phyloP scores from a whole-genome alignment of 2,797 vertebrate species.

The Masticophis lateralis region DNA sequence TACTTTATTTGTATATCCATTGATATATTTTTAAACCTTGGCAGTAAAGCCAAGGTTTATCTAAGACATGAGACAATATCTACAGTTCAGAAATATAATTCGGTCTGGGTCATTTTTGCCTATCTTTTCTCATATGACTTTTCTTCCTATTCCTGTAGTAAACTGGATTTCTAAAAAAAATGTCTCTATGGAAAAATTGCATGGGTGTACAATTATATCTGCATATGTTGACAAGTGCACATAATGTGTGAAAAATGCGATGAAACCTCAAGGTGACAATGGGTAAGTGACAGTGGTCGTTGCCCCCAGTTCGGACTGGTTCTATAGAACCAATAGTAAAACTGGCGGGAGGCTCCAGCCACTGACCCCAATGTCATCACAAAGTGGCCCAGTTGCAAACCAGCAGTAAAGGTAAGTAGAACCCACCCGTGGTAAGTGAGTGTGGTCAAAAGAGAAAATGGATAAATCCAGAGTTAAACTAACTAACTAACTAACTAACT shows the following conservation, averaged over 20 bases:
- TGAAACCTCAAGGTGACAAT: neutral
- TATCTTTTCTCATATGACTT: neutral
- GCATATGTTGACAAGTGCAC: neutral
- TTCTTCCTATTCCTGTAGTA: neutral
- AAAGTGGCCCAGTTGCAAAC: too few relatives aligned
- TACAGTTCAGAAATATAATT: neutral
- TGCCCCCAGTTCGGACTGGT: too few relatives aligned
- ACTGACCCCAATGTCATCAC: too few relatives aligned
- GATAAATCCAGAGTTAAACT: neutral
- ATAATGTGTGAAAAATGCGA: neutral
- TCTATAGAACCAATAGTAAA: too few relatives aligned
- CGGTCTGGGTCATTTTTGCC: neutral
- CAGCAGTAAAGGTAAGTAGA: too few relatives aligned
- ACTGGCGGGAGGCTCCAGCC: too few relatives aligned
- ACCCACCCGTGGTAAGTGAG: neutral
- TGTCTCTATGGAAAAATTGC: neutral
- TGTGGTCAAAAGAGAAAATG: neutral
- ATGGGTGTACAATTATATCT: neutral
- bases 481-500: neutral
- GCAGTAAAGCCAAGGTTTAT: neutral
- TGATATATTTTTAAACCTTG: neutral
- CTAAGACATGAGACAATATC: neutral
- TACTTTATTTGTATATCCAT: slow-evolving; percentile 16
- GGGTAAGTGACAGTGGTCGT: neutral
- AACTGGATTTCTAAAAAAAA: neutral